Evolutionary conservation across 2,797 vertebrate genomes (phyloP).

Genomic region (Chloroceryle amazona): DNA sequence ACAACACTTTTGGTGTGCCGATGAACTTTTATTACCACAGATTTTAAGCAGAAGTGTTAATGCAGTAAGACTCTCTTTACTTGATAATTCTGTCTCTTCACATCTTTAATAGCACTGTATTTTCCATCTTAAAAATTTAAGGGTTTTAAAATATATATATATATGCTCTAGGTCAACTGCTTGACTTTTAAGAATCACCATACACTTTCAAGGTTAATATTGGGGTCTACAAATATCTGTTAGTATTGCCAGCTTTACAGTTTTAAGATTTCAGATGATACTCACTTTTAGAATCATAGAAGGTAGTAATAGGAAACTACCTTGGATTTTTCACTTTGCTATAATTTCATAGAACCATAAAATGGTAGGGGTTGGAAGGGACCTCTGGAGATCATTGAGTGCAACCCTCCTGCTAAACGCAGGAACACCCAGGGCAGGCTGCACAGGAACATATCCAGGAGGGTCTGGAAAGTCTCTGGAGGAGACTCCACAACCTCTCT

Average conservation of each 20-base stretch:
- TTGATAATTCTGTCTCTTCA: neutral
- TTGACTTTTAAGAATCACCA: neutral
- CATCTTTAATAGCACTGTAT: neutral
- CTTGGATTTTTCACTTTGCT: no score
- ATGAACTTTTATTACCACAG: neutral
- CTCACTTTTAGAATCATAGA: neutral
- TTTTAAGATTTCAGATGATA: neutral
- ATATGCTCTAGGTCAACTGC: neutral
- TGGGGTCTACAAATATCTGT: neutral
- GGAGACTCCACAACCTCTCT: no score
- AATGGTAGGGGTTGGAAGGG: no score
- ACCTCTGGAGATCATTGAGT: no score
- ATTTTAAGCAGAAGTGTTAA: neutral
- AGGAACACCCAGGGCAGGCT: no score
- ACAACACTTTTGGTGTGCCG: neutral
- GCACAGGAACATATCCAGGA: no score
- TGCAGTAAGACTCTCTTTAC: neutral
- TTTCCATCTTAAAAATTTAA: constrained; percentile 30
- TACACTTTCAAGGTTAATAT: neutral
- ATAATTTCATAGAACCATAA: no score
- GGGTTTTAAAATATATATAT: neutral
- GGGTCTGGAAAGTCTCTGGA: no score
- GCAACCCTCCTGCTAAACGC: no score
- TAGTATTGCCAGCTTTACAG: neutral
- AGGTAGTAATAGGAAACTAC: no score